Evolutionary conservation across 2,113 vertebrate species (phyloP).

Genomic region (Mesocricetus auratus): DNA sequence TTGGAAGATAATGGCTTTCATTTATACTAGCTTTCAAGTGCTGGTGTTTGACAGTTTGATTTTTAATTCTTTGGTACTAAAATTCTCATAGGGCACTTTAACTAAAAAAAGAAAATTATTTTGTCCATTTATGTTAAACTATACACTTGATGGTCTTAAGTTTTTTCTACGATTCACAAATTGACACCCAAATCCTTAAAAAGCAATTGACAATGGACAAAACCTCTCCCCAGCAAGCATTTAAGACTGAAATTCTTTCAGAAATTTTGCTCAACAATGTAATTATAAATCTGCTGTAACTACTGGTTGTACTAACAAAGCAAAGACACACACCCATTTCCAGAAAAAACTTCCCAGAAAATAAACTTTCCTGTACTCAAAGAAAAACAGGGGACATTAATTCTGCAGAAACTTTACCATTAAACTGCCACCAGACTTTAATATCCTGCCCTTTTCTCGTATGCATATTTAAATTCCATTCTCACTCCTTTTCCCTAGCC

Average conservation of each 20-base stretch:
- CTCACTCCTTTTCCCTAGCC: background rate
- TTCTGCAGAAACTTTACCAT: conserved; percentile 8
- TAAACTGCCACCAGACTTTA: background rate
- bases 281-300: conserved; percentile 53
- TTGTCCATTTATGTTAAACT: conserved; percentile 21
- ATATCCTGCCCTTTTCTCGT: background rate
- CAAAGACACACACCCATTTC: conserved; percentile 36
- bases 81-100: background rate
- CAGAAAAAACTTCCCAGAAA: conserved; percentile 18
- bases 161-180: conserved; percentile 49
- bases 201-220: background rate
- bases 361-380: background rate
- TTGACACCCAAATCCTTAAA: conserved; percentile 7
- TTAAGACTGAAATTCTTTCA: conserved; percentile 29
- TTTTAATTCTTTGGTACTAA: conserved; percentile 30
- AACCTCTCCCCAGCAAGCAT: background rate
- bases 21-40: background rate
- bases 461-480: background rate
- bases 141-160: background rate
- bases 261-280: background rate
- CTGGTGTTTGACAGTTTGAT: conserved; percentile 22
- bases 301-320: conserved; percentile 49
- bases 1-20: conserved; percentile 29
- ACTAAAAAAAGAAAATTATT: conserved; percentile 26
- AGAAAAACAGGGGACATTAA: background rate